phyloP scores from a whole-genome alignment of 2,113 vertebrate genomes.

The Delphinapterus leucas region DNA sequence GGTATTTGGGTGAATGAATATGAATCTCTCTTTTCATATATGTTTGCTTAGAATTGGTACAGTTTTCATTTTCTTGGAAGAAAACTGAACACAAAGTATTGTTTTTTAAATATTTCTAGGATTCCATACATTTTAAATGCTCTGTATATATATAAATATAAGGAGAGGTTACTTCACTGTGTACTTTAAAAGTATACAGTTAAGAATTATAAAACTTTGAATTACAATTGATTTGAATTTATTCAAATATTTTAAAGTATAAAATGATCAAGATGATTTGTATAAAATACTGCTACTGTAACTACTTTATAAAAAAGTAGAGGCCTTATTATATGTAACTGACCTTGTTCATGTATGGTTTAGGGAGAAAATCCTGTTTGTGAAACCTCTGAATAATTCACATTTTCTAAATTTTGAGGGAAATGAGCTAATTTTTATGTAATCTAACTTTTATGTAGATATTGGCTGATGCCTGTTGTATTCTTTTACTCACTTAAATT shows the following conservation, averaged over 20 bases:
- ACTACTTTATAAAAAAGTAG: not conserved
- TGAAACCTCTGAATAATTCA: constrained; percentile 4
- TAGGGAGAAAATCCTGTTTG: not conserved
- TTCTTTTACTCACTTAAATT: constrained; percentile 49
- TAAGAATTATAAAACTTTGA: constrained; percentile 24
- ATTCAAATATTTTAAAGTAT: constrained; percentile 44
- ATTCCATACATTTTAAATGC: constrained; percentile 22
- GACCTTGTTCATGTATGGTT: not conserved
- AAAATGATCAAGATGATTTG: not conserved
- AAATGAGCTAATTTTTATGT: not conserved
- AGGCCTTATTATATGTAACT: not conserved
- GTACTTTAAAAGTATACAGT: constrained; percentile 19
- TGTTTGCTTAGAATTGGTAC: not conserved
- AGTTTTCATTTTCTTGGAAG: not conserved
- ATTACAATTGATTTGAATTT: not conserved
- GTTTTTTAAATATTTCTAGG: constrained; percentile 33
- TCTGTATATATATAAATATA: not conserved
- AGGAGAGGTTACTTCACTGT: not conserved
- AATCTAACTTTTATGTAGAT: not conserved
- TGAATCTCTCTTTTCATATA: not conserved
- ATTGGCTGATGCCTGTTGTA: constrained; percentile 30
- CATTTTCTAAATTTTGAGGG: constrained; percentile 40
- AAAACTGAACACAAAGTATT: not conserved
- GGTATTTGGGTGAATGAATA: not conserved
- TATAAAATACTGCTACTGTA: not conserved